phyloP scores from a whole-genome alignment of 2,888 invertebrate species.

The Hirtodrosophila trivittata region DNA sequence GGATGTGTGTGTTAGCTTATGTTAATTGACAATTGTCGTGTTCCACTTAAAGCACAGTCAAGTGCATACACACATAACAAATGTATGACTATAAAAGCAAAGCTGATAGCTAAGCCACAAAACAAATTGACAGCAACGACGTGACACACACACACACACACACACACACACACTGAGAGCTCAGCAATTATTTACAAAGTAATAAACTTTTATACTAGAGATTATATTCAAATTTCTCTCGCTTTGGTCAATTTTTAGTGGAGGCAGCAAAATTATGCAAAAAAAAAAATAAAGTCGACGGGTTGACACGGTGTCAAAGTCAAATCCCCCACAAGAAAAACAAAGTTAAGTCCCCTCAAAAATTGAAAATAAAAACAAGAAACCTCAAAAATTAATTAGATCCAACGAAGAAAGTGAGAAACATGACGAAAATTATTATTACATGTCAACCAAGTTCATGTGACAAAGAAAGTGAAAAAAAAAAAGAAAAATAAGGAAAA shows the following conservation, averaged over 20 bases:
- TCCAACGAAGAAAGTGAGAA: neutral
- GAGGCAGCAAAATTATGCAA: neutral
- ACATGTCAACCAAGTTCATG: constrained; percentile 46
- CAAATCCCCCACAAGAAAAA: neutral
- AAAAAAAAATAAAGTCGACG: constrained; percentile 6
- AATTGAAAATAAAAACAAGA: neutral
- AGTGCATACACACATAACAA: constrained; percentile 31
- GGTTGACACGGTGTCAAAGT: too few species aligned
- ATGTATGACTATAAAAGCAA: neutral
- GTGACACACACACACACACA: constrained; percentile 37
- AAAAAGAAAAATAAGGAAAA: constrained; percentile 13
- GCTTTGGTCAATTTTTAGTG: constrained; percentile 11
- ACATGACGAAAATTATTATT: neutral
- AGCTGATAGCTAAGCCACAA: constrained; percentile 53
- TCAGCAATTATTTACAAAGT: constrained; percentile 15
- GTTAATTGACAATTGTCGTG: constrained; percentile 71
- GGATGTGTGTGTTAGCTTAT: constrained; percentile 32
- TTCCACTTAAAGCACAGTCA: constrained; percentile 60
- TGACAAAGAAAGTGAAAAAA: constrained; percentile 37
- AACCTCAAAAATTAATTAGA: constrained; percentile 6
- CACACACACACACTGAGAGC: constrained; percentile 14
- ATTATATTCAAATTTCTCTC: constrained; percentile 4
- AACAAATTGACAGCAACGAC: constrained; percentile 48
- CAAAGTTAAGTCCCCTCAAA: too few species aligned
- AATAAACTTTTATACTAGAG: too few species aligned